Evolutionary conservation across 2,113 vertebrate genomes (phyloP), one percentile per base, ranked within the genome.

Genomic region (Cyanoramphus novaezelandiae): DNA sequence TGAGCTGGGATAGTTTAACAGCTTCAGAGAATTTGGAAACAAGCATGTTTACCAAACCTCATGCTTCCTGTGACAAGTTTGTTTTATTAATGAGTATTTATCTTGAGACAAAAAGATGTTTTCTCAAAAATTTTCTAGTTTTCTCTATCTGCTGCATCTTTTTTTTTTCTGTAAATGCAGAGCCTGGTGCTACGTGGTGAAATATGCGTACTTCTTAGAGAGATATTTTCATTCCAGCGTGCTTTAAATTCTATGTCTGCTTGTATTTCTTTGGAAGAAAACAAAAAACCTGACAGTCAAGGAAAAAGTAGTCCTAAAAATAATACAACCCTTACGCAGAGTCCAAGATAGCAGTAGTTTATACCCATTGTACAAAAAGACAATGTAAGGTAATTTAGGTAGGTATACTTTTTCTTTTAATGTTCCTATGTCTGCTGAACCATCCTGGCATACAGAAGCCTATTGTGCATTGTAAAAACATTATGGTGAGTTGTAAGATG

Each of bases 221-320:
- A 68, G 86, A 75, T 87, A 63, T 72, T 91, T 95, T 88, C 29
- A 47, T 91, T 87, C 63, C 29, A 47, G 1, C 43, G 52, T 57
- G 57, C 44, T 85, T 95, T 85, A 85, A 55, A 64, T 96, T 71
- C 72, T 71, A 71, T 65, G 8, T 46, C 44, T 79, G 17, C 23
- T 85, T 94, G 52, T 82, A 68, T 85, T 95, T 89, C 65, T 87
- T 76, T 62, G 27, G 60, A 79, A 93, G 74, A 75, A 35, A 92
- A 74, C 21, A 82, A 76, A 81, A 85, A 59, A 15, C 0, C 2
- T 88, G 88, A 39, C 60, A 88, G 78, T 85, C n/a, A 29, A 82
- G 57, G 29, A 82, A 78, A 47, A 67, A 60, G n/a, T 82, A 29
- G 10, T 68, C 91, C 44, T 39, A 41, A 87, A 71, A 95, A 79